Conservation (phyloP, 2,113 vertebrate species). For the Carettochelys insculpta region DNA sequence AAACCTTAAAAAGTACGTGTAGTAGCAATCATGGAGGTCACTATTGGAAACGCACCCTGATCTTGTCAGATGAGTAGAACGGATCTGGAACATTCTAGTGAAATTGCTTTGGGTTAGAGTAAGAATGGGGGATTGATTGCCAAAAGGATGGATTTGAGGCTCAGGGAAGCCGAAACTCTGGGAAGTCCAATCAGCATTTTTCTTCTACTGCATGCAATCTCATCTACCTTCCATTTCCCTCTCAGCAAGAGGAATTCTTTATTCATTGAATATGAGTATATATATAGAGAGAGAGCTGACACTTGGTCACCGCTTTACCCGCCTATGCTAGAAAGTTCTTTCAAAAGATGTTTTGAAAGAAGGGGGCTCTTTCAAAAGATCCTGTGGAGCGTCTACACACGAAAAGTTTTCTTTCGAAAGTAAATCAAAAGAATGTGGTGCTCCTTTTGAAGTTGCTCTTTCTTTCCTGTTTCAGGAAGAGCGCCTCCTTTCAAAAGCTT, state of each 20-base stretch:
- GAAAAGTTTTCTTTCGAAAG: too few relatives aligned
- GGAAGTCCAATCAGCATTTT: not conserved
- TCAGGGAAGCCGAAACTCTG: fast-evolving
- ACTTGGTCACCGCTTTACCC: not conserved
- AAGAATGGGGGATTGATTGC: not conserved
- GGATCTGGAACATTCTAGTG: not conserved
- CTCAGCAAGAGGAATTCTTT: not conserved
- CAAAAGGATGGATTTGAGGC: not conserved
- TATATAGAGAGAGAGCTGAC: too few relatives aligned
- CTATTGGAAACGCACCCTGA: not conserved
- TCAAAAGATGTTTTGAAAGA: too few relatives aligned
- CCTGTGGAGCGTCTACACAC: too few relatives aligned
- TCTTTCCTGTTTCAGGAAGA: too few relatives aligned
- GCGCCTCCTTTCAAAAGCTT: too few relatives aligned
- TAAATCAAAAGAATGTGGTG: too few relatives aligned
- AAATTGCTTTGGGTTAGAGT: not conserved
- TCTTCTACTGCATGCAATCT: not conserved
- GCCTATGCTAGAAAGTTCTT: too few relatives aligned
- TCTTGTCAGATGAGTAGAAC: not conserved
- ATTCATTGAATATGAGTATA: fast-evolving
- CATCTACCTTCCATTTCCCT: not conserved
- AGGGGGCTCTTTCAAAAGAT: too few relatives aligned
- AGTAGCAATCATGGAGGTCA: not conserved
- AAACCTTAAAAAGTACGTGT: not conserved
- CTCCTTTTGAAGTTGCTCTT: too few relatives aligned